Conservation (phyloP, 1,140 invertebrate species). For the Oscheius sp. region DNA sequence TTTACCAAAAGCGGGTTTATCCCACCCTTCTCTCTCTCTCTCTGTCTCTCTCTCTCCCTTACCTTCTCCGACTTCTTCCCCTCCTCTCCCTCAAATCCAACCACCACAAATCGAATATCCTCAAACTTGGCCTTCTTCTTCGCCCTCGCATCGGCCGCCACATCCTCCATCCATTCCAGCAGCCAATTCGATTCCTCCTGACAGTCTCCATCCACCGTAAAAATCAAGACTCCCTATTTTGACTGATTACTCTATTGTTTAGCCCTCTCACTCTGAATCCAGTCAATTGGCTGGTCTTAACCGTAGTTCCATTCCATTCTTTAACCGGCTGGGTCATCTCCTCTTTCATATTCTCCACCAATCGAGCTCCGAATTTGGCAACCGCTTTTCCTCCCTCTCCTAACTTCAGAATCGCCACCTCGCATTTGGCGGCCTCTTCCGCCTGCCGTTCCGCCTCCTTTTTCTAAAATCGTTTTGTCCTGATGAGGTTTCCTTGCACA, state of each 20-base stretch:
- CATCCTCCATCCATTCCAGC: slow-evolving; percentile 42
- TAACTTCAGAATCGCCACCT: slow-evolving; percentile 22
- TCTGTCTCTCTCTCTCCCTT: neutral
- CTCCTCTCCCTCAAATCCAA: slow-evolving; percentile 24
- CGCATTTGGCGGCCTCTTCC: slow-evolving; percentile 28
- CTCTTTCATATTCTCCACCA: slow-evolving; percentile 16
- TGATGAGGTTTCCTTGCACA: neutral
- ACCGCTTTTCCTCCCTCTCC: slow-evolving; percentile 24
- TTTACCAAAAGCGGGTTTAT: too few species aligned
- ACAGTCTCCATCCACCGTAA: slow-evolving; percentile 19
- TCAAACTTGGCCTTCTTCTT: slow-evolving; percentile 36
- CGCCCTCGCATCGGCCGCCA: slow-evolving; percentile 27
- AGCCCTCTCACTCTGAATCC: neutral
- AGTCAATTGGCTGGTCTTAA: slow-evolving; percentile 6
- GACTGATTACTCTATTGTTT: too few species aligned
- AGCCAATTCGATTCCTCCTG: slow-evolving; percentile 38
- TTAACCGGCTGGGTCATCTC: slow-evolving; percentile 1
- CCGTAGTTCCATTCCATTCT: slow-evolving; percentile 4
- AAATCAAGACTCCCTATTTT: slow-evolving; percentile 34
- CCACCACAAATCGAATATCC: slow-evolving; percentile 21
- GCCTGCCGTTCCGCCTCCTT: slow-evolving; percentile 30
- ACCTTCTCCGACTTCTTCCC: neutral
- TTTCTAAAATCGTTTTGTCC: slow-evolving; percentile 28
- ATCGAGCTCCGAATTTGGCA: neutral
- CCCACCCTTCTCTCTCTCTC: neutral